Evolutionary conservation across 1,140 invertebrate species (phyloP).

Genomic region (Liolophura sinensis): DNA sequence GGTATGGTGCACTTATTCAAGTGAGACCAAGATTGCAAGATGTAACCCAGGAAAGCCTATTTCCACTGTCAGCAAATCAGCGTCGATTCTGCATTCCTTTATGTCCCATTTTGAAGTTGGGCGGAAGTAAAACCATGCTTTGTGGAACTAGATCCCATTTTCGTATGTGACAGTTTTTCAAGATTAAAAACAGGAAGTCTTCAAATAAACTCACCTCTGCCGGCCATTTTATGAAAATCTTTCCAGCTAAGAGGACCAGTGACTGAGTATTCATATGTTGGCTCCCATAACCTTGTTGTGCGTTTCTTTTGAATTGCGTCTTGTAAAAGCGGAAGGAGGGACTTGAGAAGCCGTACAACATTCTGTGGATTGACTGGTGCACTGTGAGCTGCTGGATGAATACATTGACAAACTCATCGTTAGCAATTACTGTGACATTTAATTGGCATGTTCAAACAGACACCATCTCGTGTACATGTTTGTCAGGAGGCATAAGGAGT

Average conservation of each 20-base stretch:
- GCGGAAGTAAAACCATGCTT: no score
- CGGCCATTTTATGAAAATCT: conserved; percentile 93
- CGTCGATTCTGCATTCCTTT: no score
- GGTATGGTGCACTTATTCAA: no score
- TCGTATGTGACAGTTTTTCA: neutral
- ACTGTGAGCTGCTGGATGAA: conserved; percentile 62
- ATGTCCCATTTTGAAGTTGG: no score
- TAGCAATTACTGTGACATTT: no score
- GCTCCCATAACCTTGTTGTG: conserved; percentile 67
- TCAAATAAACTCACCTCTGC: conserved; percentile 68
- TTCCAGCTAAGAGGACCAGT: conserved; percentile 91
- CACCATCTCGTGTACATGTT: no score
- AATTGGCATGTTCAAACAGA: no score
- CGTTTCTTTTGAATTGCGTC: conserved; percentile 94
- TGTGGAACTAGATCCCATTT: no score
- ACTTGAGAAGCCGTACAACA: conserved; percentile 87
- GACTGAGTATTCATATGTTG: conserved; percentile 51
- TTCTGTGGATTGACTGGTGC: conserved; percentile 90
- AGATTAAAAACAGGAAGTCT: neutral
- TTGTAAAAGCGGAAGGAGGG: conserved; percentile 87
- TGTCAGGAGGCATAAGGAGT: no score
- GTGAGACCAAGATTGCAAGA: no score
- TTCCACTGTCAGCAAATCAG: no score
- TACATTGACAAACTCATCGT: neutral
- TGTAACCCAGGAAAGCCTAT: no score